These are phyloP conservation scores for Oryzaephilus surinamensis DNA, from an alignment of 1,140 invertebrate species.

Conservation along the genomic window DNA sequence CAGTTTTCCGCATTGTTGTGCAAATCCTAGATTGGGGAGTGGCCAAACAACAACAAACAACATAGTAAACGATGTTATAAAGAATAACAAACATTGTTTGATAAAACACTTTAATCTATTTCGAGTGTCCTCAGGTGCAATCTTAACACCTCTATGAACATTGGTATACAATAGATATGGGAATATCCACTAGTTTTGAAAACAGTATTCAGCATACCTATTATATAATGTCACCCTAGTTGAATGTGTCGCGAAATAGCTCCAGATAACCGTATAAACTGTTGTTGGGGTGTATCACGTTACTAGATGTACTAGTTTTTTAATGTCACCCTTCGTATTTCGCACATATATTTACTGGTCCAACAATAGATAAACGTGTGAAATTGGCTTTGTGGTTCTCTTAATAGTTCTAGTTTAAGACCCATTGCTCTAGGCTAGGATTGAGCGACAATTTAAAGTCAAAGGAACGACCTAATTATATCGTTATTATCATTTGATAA, in stretches of 20 bases:
- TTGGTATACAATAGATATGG: slow-evolving; percentile 8
- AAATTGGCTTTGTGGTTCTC: slow-evolving; percentile 21
- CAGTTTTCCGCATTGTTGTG: too few species aligned
- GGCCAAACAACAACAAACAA: too few species aligned
- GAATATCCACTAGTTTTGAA: slow-evolving; percentile 7
- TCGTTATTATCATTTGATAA: slow-evolving; percentile 4
- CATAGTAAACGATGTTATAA: too few species aligned
- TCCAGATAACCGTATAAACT: slow-evolving; percentile 20
- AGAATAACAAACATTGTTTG: slow-evolving; percentile 20
- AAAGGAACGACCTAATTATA: background rate
- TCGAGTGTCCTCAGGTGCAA: slow-evolving; percentile 19
- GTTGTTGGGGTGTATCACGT: slow-evolving; percentile 15
- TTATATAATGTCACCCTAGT: too few species aligned
- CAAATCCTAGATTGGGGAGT: too few species aligned
- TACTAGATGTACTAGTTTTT: background rate
- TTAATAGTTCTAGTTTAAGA: slow-evolving; percentile 18
- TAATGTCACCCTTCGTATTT: slow-evolving; percentile 5
- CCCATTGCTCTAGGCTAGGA: slow-evolving; percentile 5
- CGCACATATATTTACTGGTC: slow-evolving; percentile 11
- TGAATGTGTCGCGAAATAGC: slow-evolving; percentile 11
- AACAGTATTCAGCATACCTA: too few species aligned
- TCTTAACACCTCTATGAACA: slow-evolving; percentile 20
- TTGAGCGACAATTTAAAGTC: background rate
- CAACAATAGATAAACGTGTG: slow-evolving; percentile 19
- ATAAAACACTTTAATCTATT: slow-evolving; percentile 22